Conservation (phyloP, 2,797 vertebrate species). For the Enteromius trimaculatus region DNA sequence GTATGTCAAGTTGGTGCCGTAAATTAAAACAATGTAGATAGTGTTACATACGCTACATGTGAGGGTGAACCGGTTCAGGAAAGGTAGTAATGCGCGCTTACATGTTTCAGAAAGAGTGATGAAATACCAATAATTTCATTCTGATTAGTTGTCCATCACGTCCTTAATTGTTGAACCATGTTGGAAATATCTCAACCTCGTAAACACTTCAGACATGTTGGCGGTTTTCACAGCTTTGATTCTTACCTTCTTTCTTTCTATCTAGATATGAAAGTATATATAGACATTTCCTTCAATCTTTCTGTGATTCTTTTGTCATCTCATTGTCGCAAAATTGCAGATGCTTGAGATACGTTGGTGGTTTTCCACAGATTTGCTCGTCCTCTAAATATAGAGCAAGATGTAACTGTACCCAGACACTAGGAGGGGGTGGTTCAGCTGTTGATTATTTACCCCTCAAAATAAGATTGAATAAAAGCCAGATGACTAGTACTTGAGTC, state of each 20-base stretch:
- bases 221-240: neutral
- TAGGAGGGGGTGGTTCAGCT: neutral
- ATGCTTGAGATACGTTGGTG: neutral
- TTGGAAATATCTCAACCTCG: neutral
- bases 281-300: neutral
- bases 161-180: neutral
- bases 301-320: neutral
- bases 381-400: conserved; percentile 13
- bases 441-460: conserved; percentile 17
- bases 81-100: neutral
- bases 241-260: neutral
- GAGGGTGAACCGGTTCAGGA: neutral
- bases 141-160: neutral
- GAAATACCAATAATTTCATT: neutral
- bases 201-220: neutral
- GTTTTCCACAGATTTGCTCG: conserved; percentile 15
- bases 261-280: neutral
- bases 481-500: conserved; percentile 9
- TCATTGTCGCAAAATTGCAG: neutral
- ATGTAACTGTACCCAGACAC: conserved; percentile 8
- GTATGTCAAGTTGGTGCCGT: conserved; percentile 17
- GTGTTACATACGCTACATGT: neutral
- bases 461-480: conserved; percentile 8
- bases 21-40: conserved; percentile 42
- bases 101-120: conserved; percentile 6